phyloP scores from a whole-genome alignment of 2,888 invertebrate species.

The Carpatolechia fugitivella region DNA sequence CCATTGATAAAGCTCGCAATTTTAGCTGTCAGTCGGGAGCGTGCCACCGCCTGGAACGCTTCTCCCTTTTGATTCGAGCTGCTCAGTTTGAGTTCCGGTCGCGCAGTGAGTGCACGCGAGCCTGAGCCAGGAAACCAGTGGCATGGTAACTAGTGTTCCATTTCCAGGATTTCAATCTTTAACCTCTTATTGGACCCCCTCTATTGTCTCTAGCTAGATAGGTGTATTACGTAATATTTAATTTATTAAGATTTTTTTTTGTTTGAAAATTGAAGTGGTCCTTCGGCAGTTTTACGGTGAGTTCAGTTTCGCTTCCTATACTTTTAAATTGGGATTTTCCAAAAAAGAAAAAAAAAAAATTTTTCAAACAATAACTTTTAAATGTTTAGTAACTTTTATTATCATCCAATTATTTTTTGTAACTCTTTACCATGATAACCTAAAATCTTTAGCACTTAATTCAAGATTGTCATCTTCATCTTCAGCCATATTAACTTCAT shows the following conservation, averaged over 20 bases:
- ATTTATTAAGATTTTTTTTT: constrained; percentile 22
- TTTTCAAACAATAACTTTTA: too few relatives aligned
- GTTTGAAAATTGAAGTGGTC: not conserved
- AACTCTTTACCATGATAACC: not conserved
- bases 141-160: constrained; percentile 71
- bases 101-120: not conserved
- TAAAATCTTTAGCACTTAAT: too few relatives aligned
- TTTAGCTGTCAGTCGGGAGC: constrained; percentile 62
- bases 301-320: not conserved
- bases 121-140: constrained; percentile 54
- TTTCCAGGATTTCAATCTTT: constrained; percentile 45
- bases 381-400: too few relatives aligned
- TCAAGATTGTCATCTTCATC: not conserved
- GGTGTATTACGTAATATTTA: constrained; percentile 62
- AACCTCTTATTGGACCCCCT: constrained; percentile 33
- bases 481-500: not conserved
- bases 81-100: constrained; percentile 29
- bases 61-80: constrained; percentile 37
- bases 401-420: too few relatives aligned
- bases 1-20: constrained; percentile 71
- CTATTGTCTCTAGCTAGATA: constrained; percentile 55
- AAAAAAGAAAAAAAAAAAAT: not conserved
- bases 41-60: constrained; percentile 57
- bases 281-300: not conserved
- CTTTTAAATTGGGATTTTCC: not conserved